phyloP scores from a whole-genome alignment of 2,888 invertebrate species.

The Ommatoiulus sabulosus region DNA sequence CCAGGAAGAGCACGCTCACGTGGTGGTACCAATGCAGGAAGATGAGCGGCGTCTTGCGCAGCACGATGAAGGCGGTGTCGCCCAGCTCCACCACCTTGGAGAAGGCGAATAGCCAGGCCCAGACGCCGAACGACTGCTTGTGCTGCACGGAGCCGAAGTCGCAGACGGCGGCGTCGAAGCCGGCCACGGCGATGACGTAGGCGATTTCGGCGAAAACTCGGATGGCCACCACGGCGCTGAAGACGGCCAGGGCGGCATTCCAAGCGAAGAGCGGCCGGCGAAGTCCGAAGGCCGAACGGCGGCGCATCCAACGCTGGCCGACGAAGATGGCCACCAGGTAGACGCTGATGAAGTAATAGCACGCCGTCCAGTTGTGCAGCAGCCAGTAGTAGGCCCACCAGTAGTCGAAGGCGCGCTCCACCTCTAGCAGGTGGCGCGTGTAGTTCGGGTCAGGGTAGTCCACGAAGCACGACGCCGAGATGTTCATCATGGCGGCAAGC shows the following conservation, averaged over 20 bases:
- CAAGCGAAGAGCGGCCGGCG: slow-evolving; percentile 69
- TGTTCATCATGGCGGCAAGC: background rate
- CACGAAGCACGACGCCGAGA: background rate
- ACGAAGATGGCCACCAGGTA: slow-evolving; percentile 69
- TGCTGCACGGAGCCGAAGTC: background rate
- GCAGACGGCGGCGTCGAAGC: background rate
- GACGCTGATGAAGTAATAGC: slow-evolving; percentile 63
- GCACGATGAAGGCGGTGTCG: slow-evolving; percentile 66
- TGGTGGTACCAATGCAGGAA: slow-evolving; percentile 60
- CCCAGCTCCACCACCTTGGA: slow-evolving; percentile 66
- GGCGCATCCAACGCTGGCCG: slow-evolving; percentile 67
- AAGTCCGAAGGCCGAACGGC: slow-evolving; percentile 68
- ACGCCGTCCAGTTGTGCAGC: slow-evolving; percentile 20
- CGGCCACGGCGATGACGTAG: background rate
- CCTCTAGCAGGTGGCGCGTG: slow-evolving; percentile 3
- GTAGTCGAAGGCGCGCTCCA: background rate
- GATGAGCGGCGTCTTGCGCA: slow-evolving; percentile 46
- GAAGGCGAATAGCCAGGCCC: slow-evolving; percentile 70
- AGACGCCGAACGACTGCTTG: slow-evolving; percentile 67
- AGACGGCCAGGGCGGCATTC: slow-evolving; percentile 70
- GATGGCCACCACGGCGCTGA: slow-evolving; percentile 66
- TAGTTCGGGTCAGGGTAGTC: slow-evolving; percentile 25
- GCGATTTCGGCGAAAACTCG: background rate
- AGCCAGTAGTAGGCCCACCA: slow-evolving; percentile 40
- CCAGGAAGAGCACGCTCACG: slow-evolving; percentile 59